Evolutionary conservation across 2,797 vertebrate genomes (phyloP).

Genomic region (Iguana delicatissima): DNA sequence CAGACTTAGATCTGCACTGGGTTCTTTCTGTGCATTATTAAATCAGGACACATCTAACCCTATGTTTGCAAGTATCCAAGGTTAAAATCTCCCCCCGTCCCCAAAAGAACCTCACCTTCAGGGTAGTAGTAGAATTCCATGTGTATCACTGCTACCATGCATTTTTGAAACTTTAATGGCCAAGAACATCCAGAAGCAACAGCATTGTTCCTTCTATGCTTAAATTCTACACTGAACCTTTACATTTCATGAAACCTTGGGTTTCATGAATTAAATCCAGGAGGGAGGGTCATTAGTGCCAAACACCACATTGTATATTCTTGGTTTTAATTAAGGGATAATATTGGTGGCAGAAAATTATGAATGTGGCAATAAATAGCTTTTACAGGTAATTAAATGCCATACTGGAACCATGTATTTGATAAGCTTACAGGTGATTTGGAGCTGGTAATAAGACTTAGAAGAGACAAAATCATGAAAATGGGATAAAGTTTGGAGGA

Average conservation of each 20-base stretch:
- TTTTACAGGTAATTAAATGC: slow-evolving; percentile 54
- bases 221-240: slow-evolving; percentile 20
- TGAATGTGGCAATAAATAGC: slow-evolving; percentile 31
- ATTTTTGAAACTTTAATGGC: neutral
- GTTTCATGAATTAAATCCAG: slow-evolving; percentile 24
- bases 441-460: neutral
- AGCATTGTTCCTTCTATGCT: neutral
- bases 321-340: slow-evolving; percentile 39
- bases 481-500: neutral
- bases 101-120: slow-evolving; percentile 10
- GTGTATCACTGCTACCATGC: neutral
- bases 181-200: neutral
- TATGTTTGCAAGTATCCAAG: neutral
- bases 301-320: slow-evolving; percentile 14
- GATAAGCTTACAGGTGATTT: slow-evolving; percentile 24
- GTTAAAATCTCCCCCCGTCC: neutral
- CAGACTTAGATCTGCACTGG: neutral
- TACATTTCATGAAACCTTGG: slow-evolving; percentile 39
- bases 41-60: neutral
- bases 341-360: slow-evolving; percentile 30
- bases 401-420: slow-evolving; percentile 2
- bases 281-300: neutral
- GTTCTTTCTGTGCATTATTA: neutral
- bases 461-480: neutral
- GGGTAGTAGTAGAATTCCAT: neutral